phyloP scores from a whole-genome alignment of 2,888 invertebrate species.

The Tenthredo amoena region DNA sequence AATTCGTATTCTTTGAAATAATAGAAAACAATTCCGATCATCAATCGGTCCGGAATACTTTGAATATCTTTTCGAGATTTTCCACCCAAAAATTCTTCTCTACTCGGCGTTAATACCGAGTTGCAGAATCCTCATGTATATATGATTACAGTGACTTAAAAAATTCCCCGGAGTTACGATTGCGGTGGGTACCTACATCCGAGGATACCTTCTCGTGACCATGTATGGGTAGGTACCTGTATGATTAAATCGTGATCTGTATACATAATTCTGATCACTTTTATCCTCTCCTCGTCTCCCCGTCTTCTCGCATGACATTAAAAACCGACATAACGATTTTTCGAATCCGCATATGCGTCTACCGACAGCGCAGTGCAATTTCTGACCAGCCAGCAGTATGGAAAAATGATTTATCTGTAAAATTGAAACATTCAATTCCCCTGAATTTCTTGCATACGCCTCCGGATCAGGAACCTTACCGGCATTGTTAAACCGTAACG shows the following conservation, averaged over 20 bases:
- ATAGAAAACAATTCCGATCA: no score
- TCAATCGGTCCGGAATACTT: no score
- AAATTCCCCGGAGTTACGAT: not conserved
- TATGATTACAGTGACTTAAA: not conserved
- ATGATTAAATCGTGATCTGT: not conserved
- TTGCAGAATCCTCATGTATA: not conserved
- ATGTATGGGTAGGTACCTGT: conserved; percentile 2
- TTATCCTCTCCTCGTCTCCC: not conserved
- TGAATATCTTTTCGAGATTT: no score
- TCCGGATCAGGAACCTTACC: not conserved
- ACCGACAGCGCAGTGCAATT: not conserved
- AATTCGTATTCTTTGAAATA: no score
- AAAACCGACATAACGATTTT: not conserved
- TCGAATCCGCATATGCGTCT: not conserved
- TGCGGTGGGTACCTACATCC: not conserved
- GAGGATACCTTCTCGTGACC: not conserved
- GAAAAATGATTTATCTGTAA: no score
- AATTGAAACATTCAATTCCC: no score
- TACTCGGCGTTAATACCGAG: not conserved
- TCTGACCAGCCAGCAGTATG: no score
- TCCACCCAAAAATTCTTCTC: no score
- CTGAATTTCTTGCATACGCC: no score
- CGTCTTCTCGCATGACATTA: not conserved
- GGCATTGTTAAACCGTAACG: conserved; percentile 15
- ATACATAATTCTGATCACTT: not conserved